Conservation (phyloP, 2,113 vertebrate species). For the Corythoichthys haematopterus region DNA sequence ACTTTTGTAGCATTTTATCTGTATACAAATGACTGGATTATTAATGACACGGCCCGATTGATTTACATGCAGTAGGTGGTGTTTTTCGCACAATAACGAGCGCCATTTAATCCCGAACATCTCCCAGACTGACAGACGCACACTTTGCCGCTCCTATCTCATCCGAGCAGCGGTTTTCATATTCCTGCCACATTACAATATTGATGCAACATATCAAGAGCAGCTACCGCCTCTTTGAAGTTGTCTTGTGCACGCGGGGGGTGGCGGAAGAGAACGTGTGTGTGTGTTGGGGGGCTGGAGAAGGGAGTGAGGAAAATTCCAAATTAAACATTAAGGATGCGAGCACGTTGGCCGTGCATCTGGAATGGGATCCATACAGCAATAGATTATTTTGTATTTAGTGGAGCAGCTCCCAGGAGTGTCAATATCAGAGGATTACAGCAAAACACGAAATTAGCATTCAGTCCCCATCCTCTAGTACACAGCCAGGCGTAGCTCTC, state of each 20-base stretch:
- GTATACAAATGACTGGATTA: neutral
- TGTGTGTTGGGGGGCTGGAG: conserved; percentile 9
- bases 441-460: conserved; percentile 80
- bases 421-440: conserved; percentile 80
- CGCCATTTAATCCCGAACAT: conserved; percentile 57
- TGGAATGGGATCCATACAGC: conserved; percentile 75
- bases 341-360: conserved; percentile 72
- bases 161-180: conserved; percentile 68
- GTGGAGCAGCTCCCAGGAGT: conserved; percentile 79
- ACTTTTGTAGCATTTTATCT: neutral
- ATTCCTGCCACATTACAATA: conserved; percentile 76
- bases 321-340: conserved; percentile 78
- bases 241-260: conserved; percentile 54
- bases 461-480: conserved; percentile 70
- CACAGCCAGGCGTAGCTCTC: conserved; percentile 58
- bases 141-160: conserved; percentile 68
- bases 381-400: conserved; percentile 80
- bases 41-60: neutral
- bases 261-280: neutral
- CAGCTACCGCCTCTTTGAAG: conserved; percentile 74
- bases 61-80: conserved; percentile 24
- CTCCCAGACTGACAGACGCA: conserved; percentile 55
- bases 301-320: conserved; percentile 70
- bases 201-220: conserved; percentile 78
- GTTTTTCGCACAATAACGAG: conserved; percentile 24